Evolutionary conservation across 1,140 invertebrate genomes (phyloP).

Genomic region (Diachasmimorpha longicaudata): DNA sequence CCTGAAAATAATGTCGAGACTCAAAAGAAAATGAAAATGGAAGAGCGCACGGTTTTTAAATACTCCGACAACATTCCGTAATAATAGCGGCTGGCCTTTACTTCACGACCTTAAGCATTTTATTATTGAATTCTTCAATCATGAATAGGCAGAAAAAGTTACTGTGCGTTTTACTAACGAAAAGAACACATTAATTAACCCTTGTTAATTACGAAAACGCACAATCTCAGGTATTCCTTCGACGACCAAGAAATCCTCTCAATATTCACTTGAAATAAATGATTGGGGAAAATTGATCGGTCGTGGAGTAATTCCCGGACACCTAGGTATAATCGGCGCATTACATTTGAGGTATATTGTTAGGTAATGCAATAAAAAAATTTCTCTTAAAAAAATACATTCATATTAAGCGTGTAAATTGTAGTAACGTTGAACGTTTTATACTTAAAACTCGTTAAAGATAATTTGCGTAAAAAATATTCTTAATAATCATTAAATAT

Average conservation of each 20-base stretch:
- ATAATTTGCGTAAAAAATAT: conserved; percentile 37
- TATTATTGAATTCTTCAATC: background rate
- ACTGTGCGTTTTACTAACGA: conserved; percentile 5
- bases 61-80: background rate
- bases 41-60: background rate
- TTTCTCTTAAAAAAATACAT: conserved; percentile 29
- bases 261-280: background rate
- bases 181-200: conserved; percentile 41
- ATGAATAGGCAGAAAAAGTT: background rate
- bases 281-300: background rate
- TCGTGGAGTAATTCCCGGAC: background rate
- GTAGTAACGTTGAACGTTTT: conserved; percentile 3
- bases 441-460: conserved; percentile 32
- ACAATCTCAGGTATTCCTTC: background rate
- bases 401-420: conserved; percentile 17
- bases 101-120: background rate
- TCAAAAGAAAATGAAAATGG: background rate
- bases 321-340: background rate
- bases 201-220: conserved; percentile 47
- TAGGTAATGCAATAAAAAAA: conserved; percentile 45
- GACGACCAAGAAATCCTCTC: background rate
- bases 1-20: background rate
- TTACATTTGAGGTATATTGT: conserved; percentile 60
- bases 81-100: background rate
- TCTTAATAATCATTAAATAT: conserved; percentile 51